Evolutionary conservation across 2,113 vertebrate species (phyloP), one percentile per base, ranked within the genome.

Genomic region (Pachypanchax playfairii): DNA sequence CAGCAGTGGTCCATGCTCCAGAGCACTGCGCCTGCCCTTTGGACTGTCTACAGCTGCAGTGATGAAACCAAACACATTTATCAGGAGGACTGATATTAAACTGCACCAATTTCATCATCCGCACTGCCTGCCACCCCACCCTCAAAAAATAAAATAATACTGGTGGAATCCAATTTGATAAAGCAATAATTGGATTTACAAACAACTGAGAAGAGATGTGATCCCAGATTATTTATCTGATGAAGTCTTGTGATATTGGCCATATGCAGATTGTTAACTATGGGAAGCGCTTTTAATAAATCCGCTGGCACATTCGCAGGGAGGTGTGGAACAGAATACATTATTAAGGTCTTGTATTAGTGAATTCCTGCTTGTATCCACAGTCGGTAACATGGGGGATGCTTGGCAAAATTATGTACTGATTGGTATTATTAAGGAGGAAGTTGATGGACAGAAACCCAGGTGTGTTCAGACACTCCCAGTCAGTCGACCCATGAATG

Each of bases 121-220:
- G n/a, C 33, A 67, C 73, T 54, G 69, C 65, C 70, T 67, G 76
- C 46, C 83, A 76, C 77, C 63, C 62, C 77, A 59, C 65, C 72
- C 75, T 60, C 76, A 51, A 86, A 84, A 86, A 87, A 83, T 76
- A 77, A 82, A 87, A 88, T 77, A 87, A 87, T 81, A 83, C 70
- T 44, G 72, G 51, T 18, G n/a, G 77, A 87, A 91, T 89, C 79
- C 70, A 88, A 90, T 91, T 91, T 90, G 77, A 89, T 90, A 82
- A 85, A 86, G 79, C 73, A 83, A 83, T 90, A 90, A 92, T 90
- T 90, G 57, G 84, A 89, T 90, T 84, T 87, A 72, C 76, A 88
- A 88, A 90, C 83, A 91, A 89, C 80, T 81, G 83, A 88, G 82
- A 65, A 85, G 76, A 87, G 85, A 90, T 86, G 73, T 75, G 83